Evolutionary conservation across 2,888 invertebrate species (phyloP), one percentile per base, ranked within the genome.

Genomic region (Eugnorisma glareosa): DNA sequence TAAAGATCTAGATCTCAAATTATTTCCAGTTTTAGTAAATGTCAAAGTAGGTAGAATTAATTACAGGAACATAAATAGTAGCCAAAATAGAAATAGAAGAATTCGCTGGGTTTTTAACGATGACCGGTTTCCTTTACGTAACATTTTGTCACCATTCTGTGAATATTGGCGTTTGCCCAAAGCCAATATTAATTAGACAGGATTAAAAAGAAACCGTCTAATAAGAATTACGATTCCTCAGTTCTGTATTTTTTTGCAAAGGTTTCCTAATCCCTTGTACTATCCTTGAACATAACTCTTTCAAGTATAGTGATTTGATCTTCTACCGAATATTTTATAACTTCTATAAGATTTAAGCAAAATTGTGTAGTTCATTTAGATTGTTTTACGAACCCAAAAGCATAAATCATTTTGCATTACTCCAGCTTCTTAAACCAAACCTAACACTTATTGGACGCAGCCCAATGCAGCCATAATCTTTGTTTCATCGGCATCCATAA

Each of bases 91-190:
- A 82, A 43, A 66, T 71, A 77, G 37, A 54, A 18, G 35, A 69
- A 73, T 68, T 48, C 28, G 61, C 70, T 24, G 61, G 21, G n/a
- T 67, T 77, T 77, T 77, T 77, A 75, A 74, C 67, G 82, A 67
- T 77, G 76, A 64, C 73, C 48, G 72, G 79, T 83, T 86, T 84
- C 70, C 61, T 37, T 83, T 84, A 61, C 75, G 59, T 82, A 75
- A 80, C 24, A 57, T 69, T 79, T 73, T 83, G 77, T 43, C 67
- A 73, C 67, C 21, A 61, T 73, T 71, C 45, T 75, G 57, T 68
- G 75, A 81, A 31, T 78, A 82, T 88, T 91, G 90, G 91, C 90
- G 66, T 78, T 74, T 84, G 67, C 86, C 91, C 90, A 91, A 90
- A 85, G 68, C 31, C 73, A 89, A 89, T 82, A 86, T 81, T 66